phyloP scores from a whole-genome alignment of 2,888 invertebrate species.

The Pammene fasciana region DNA sequence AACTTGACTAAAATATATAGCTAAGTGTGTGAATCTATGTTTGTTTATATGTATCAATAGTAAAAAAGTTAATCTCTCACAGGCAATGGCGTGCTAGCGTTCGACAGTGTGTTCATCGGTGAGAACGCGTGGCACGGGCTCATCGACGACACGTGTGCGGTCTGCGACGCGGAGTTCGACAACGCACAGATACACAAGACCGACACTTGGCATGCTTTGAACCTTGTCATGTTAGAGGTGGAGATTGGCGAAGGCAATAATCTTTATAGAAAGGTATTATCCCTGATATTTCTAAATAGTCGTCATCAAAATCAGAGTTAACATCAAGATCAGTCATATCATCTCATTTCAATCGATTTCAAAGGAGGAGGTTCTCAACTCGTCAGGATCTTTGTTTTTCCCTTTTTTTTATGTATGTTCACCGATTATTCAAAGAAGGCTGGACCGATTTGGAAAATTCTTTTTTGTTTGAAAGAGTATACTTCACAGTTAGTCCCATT shows the following conservation, averaged over 20 bases:
- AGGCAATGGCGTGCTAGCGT: slow-evolving; percentile 51
- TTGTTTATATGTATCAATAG: background rate
- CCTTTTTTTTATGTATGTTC: too few species aligned
- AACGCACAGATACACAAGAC: slow-evolving; percentile 55
- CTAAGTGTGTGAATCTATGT: too few species aligned
- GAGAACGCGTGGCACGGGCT: slow-evolving; percentile 65
- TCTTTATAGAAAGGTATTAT: slow-evolving; percentile 59
- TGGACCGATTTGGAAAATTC: too few species aligned
- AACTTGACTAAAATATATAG: too few species aligned
- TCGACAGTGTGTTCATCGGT: slow-evolving; percentile 53
- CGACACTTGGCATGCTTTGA: slow-evolving; percentile 56
- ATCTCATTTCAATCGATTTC: too few species aligned
- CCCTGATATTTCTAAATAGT: background rate
- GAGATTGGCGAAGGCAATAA: slow-evolving; percentile 50
- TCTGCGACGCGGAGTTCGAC: slow-evolving; percentile 63
- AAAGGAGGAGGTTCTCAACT: too few species aligned
- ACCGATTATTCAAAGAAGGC: too few species aligned
- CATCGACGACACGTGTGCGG: slow-evolving; percentile 55
- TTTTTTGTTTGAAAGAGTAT: too few species aligned
- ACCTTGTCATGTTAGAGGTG: slow-evolving; percentile 57
- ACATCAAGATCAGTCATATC: too few species aligned
- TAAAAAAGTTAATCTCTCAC: background rate
- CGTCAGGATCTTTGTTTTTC: too few species aligned
- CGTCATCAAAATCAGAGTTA: background rate
- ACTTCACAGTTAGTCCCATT: too few species aligned